Evolutionary conservation across 2,797 vertebrate genomes (phyloP).

Genomic region (Pseudomugil gertrudae): DNA sequence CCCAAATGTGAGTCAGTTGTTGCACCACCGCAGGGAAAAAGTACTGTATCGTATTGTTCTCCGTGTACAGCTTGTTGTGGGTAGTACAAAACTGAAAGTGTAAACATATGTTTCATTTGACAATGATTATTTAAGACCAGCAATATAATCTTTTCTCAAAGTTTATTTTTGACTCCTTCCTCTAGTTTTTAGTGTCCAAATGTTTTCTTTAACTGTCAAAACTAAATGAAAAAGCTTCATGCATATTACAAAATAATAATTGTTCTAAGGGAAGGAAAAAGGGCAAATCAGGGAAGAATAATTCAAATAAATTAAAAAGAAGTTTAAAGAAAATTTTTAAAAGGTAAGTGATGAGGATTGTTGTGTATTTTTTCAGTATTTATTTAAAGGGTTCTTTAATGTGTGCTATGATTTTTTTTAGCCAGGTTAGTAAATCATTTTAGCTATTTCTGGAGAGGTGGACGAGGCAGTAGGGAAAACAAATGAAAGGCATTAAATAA

Average conservation of each 20-base stretch:
- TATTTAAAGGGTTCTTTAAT: not conserved
- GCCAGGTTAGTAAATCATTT: not conserved
- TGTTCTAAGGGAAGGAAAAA: not conserved
- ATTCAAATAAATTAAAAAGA: not conserved
- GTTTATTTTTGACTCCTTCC: constrained; percentile 39
- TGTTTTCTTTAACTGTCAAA: not conserved
- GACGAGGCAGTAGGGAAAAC: not conserved
- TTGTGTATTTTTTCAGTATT: not conserved
- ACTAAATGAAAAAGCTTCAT: not conserved
- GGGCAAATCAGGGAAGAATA: not conserved
- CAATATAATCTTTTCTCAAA: constrained; percentile 75
- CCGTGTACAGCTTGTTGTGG: constrained; percentile 67
- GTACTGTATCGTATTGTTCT: constrained; percentile 78
- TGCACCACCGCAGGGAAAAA: constrained; percentile 72
- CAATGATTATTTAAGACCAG: constrained; percentile 79
- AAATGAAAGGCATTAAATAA: not conserved
- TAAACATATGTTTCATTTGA: constrained; percentile 65
- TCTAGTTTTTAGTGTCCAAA: constrained; percentile 10
- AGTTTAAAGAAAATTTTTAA: not conserved
- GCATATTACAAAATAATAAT: not conserved
- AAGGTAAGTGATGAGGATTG: not conserved
- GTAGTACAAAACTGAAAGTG: constrained; percentile 65
- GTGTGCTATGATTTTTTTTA: not conserved
- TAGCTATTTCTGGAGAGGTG: not conserved
- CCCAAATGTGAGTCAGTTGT: constrained; percentile 76